These are phyloP conservation scores for Heterodera schachtii DNA, from an alignment of 1,140 invertebrate genomes.

Conservation along the genomic window DNA sequence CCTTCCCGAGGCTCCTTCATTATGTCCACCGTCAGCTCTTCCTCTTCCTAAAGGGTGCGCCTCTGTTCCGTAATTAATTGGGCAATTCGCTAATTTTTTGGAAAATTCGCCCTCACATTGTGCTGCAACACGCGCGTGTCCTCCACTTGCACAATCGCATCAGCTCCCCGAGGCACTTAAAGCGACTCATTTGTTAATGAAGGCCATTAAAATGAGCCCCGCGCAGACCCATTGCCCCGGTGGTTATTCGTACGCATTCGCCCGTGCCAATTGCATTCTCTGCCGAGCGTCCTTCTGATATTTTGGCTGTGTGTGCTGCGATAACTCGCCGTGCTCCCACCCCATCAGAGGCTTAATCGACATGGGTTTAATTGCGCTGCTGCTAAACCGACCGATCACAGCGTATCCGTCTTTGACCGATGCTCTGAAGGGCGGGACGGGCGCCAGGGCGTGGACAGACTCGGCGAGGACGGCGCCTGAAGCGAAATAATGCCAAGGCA, in stretches of 20 bases:
- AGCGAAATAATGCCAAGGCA: not conserved
- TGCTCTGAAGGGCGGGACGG: slow-evolving; percentile 33
- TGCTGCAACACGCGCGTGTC: slow-evolving; percentile 47
- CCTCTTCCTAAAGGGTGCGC: slow-evolving; percentile 36
- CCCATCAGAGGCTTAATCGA: slow-evolving; percentile 41
- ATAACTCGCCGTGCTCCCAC: slow-evolving; percentile 38
- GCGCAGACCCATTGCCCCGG: slow-evolving; percentile 33
- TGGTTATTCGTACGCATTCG: slow-evolving; percentile 54
- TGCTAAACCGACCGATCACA: slow-evolving; percentile 40
- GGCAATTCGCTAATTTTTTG: not conserved
- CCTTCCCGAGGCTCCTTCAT: slow-evolving; percentile 23
- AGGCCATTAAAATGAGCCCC: too few relatives aligned
- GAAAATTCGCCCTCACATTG: slow-evolving; percentile 26
- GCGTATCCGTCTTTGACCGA: slow-evolving; percentile 59
- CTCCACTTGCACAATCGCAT: slow-evolving; percentile 55
- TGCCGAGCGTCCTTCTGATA: not conserved
- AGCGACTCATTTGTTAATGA: not conserved
- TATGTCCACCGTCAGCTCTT: slow-evolving; percentile 50
- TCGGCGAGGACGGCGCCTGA: slow-evolving; percentile 43
- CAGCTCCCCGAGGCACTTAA: slow-evolving; percentile 47
- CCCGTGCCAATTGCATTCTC: slow-evolving; percentile 14
- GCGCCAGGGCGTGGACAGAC: slow-evolving; percentile 21
- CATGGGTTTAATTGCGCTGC: slow-evolving; percentile 4
- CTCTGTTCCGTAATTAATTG: slow-evolving; percentile 1
- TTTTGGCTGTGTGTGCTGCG: slow-evolving; percentile 34